Percentiles rank a stretch among this genome's conserved stretches.
Conservation (phyloP, 2,113 vertebrate genomes). For the Plectropomus leopardus region DNA sequence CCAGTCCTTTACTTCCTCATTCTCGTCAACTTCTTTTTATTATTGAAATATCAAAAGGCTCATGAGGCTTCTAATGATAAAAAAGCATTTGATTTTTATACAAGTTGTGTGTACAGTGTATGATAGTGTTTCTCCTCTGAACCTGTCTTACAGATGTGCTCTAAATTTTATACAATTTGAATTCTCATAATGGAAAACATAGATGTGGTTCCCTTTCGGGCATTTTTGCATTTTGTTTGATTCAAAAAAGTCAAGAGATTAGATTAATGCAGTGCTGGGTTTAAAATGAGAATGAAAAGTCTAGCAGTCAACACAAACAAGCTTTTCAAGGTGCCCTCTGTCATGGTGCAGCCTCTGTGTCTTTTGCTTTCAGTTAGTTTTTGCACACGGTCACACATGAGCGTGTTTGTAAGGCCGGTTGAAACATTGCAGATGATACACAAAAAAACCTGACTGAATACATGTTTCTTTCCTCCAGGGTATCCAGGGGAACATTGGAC, state of each 20-base stretch:
- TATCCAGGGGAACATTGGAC: conserved; percentile 82
- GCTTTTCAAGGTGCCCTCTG: neutral
- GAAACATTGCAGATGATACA: neutral
- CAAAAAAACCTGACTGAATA: neutral
- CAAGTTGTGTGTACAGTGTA: neutral
- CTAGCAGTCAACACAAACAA: neutral
- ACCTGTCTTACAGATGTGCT: neutral
- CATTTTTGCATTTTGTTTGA: neutral
- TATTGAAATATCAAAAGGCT: neutral
- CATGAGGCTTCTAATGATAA: neutral
- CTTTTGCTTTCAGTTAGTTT: neutral
- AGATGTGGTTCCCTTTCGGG: neutral
- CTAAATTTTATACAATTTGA: neutral
- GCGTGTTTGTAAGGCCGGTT: neutral
- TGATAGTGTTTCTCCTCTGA: neutral
- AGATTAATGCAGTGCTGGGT: neutral
- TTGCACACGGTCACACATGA: no score
- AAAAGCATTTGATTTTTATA: neutral
- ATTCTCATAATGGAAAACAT: neutral
- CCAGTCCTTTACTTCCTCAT: neutral
- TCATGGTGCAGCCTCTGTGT: neutral
- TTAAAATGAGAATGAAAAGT: no score
- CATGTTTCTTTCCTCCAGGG: conserved; percentile 68
- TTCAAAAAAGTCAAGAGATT: neutral
- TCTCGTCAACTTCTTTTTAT: neutral